Base-by-base conservation (phyloP, 1,140 invertebrate genomes). In the Lepidurus packardi region DNA sequence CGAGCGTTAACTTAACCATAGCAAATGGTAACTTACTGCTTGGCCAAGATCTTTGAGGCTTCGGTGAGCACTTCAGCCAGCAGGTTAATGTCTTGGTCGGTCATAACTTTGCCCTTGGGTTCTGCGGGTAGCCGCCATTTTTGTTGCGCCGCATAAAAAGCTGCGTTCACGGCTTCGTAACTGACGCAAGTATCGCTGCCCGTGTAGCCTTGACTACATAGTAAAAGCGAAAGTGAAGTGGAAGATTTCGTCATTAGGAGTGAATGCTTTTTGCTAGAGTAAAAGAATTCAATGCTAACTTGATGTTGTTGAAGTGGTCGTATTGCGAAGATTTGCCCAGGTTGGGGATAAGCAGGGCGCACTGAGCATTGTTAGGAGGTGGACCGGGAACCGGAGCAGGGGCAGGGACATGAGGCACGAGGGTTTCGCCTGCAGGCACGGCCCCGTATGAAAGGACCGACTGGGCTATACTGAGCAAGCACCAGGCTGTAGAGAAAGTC, bases 121-220 rank as follows among this genome's bases (percentile, higher is more conserved):
- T 75, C 76, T 21, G 77, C 75, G 1, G 80, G 80, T 10, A 81
- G 80, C 10, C 80, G 79, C 21, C 79, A 74, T n/a, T 78, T 81
- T 25, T 81, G 81, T 45, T 82, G 80, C 7, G 85, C 85, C 73
- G 83, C 79, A 34, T 78, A 79, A 78, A 86, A 82, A 21, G 85
- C 85, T 16, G 82, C 80, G 79, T 86, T 83, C 42, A 86, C 82
- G 7, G 84, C 83, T 34, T 85, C 82, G 79, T 84, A 85, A 41
- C 82, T 84, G 73, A 86, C 84, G 77, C 85, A 86, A 7, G 84
- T 82, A 77, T 83, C 82, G 41, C 81, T 83, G 16, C 82, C 83
- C 78, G 78, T 44, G 21, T 81, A 80, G n/a, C 45, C 43, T 78
- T 73, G 43, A 42, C 43, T 79, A 79, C 78, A 13, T 78, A 75